These are phyloP conservation scores for Suncus etruscus DNA, from an alignment of 2,113 vertebrate species.

Conservation along the genomic window DNA sequence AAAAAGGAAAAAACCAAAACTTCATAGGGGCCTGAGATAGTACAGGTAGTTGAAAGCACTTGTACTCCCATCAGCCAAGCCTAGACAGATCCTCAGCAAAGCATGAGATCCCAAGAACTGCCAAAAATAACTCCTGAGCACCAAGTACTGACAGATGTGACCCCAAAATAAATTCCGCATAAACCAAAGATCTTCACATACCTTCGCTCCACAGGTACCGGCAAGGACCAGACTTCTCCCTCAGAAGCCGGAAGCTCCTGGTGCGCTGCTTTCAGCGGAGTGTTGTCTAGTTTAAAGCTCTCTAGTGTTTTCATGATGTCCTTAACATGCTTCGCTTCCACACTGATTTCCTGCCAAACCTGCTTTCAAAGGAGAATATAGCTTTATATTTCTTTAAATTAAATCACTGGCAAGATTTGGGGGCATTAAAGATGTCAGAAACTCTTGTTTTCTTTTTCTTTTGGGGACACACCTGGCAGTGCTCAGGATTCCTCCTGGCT, in stretches of 20 bases:
- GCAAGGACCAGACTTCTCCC: constrained; percentile 92
- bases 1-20: too few relatives aligned
- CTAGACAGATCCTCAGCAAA: too few relatives aligned
- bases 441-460: too few relatives aligned
- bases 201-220: constrained; percentile 94
- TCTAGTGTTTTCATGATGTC: constrained; percentile 96
- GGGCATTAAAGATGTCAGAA: constrained; percentile 24
- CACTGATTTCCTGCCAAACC: constrained; percentile 97
- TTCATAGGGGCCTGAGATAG: too few relatives aligned
- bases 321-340: constrained; percentile 95
- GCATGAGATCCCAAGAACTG: too few relatives aligned
- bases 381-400: constrained; percentile 24
- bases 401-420: constrained; percentile 33
- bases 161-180: too few relatives aligned
- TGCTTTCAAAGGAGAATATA: constrained; percentile 80
- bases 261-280: constrained; percentile 91
- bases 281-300: constrained; percentile 93
- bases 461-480: too few relatives aligned
- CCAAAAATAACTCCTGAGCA: too few relatives aligned
- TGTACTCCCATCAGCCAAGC: too few relatives aligned
- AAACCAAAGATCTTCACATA: constrained; percentile 81
- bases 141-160: too few relatives aligned
- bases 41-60: too few relatives aligned
- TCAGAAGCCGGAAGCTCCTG: constrained; percentile 90
- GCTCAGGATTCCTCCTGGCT: too few relatives aligned